Evolutionary conservation across 2,797 vertebrate genomes (phyloP), one percentile per base, ranked within the genome.

Genomic region (Gobionotothen gibberifrons): DNA sequence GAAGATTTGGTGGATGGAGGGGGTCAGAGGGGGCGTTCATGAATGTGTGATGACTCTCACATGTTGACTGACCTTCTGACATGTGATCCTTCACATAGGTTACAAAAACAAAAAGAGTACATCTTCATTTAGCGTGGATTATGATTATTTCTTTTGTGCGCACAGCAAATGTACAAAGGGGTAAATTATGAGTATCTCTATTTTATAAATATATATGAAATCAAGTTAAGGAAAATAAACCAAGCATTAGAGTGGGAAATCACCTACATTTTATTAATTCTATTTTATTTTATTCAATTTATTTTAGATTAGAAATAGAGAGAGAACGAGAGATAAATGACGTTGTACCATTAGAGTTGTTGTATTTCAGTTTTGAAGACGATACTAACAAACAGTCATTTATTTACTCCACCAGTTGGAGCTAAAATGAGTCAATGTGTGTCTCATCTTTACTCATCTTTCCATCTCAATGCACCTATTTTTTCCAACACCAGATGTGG

Each of bases 11-110:
- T 40, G 49, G 71, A 39, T 46, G 54, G 59, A 51, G 19, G 39
- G 4, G 58, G 51, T 75, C 32, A 67, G 17, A 64, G 36, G 49
- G 69, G 52, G 42, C 52, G 2, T 46, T 40, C 19, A 52, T 57
- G 16, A 82, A 76, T 55, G 70, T 65, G 56, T 56, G 74, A 72
- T 61, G 56, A 75, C 54, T 69, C 46, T 73, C 72, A 81, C 60
- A n/a, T 79, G 74, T 26, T 68, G 47, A 53, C 49, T 62, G 52
- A 54, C 65, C 51, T 46, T 54, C 39, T 53, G 58, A 76, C 73
- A 39, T 9, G 11, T 56, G 51, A 74, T 44, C 1, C 29, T 42
- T 71, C 22, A 57, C 64, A 46, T 43, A n/a, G n/a, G n/a, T n/a
- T n/a, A 6, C n/a, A 55, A 22, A 36, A 43, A 17, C 26, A 36